A percentile compares a stretch with the other conserved stretches of the same genome.
Evolutionary conservation across 2,113 vertebrate genomes (phyloP).

Genomic region (Triplophysa siluroides): DNA sequence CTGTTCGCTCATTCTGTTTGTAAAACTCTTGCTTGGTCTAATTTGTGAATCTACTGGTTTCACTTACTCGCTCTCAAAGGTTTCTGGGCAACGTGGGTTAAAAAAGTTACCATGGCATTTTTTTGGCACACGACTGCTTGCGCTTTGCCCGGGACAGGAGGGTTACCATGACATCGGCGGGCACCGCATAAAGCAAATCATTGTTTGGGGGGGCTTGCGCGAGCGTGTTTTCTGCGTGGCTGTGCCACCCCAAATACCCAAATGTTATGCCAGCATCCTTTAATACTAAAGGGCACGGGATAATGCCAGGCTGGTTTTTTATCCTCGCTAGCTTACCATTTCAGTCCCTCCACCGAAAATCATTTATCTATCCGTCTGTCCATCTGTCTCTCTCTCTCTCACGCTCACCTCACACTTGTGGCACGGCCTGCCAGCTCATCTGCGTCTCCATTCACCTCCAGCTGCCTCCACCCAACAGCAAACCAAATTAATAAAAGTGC

Average conservation of each 20-base stretch:
- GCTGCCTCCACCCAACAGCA: slow-evolving; percentile 36
- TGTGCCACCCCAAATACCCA: slow-evolving; percentile 65
- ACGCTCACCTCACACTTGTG: slow-evolving; percentile 44
- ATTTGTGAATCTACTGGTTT: slow-evolving; percentile 77
- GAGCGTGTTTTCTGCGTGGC: slow-evolving; percentile 51
- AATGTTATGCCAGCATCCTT: slow-evolving; percentile 76
- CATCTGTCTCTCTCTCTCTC: slow-evolving; percentile 44
- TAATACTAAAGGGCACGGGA: slow-evolving; percentile 67
- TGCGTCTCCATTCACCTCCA: slow-evolving; percentile 33
- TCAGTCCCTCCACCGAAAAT: slow-evolving; percentile 44
- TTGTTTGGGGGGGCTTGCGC: slow-evolving; percentile 72
- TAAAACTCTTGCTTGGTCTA: slow-evolving; percentile 58
- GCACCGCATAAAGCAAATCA: slow-evolving; percentile 82
- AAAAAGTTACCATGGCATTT: slow-evolving; percentile 76
- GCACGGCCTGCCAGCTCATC: slow-evolving; percentile 43
- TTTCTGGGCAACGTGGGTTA: slow-evolving; percentile 78
- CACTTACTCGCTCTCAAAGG: slow-evolving; percentile 82
- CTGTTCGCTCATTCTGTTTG: slow-evolving; percentile 40
- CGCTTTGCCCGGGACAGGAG: slow-evolving; percentile 76
- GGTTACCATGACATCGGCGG: slow-evolving; percentile 83
- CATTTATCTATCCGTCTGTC: slow-evolving; percentile 50
- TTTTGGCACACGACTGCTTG: slow-evolving; percentile 73
- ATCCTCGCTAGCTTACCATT: slow-evolving; percentile 55
- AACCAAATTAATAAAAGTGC: slow-evolving; percentile 28
- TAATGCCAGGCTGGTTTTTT: slow-evolving; percentile 65